Base-by-base conservation (phyloP, 2,797 vertebrate genomes). In the Capromys pilorides region DNA sequence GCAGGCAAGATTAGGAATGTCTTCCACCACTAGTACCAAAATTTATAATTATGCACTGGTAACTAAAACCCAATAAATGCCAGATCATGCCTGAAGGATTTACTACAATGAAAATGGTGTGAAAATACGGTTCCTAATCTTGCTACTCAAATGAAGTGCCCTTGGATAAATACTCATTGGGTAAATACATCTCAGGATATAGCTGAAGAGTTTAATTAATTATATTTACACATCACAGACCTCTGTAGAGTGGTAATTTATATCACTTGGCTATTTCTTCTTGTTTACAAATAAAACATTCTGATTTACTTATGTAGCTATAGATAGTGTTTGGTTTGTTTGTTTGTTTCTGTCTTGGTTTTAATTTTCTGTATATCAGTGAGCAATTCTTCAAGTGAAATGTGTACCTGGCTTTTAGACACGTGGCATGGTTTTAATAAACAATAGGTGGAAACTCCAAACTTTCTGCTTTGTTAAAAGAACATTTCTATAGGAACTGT, bases 21-120 rank as follows among this genome's bases (percentile, higher is more conserved):
- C n/a, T 93, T 80, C 86, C 45, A 90, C 31, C 59, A 49, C 21
- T 92, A 36, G 22, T 26, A 86, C 28, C 39, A 86, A 36, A 54
- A 26, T 80, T 88, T 86, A 62, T 73, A 88, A 79, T 69, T 96
- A 24, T 81, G 41, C 24, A 41, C 31, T 64, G 36, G 39, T 62
- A 91, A 71, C 18, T 84, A 82, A 95, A 90, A 88, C 33, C 10
- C 45, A 91, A 77, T 91, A 85, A 94, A 92, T 59, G 31, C 86
- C 75, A 93, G 84, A 86, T 88, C 19, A 66, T 51, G 26, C 45
- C 57, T 77, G 62, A 59, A 94, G 59, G 28, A 78, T 94, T 88
- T 92, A 8, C 61, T 92, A 83, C 88, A 83, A 92, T 22, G 28
- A 94, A 95, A 93, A 94, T 86, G 19, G 3, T 79, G 31, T 59